A percentile compares a stretch with the other conserved stretches of the same genome.
Evolutionary conservation across 2,888 invertebrate species (phyloP).

Genomic region (Sarcophaga caerulescens): DNA sequence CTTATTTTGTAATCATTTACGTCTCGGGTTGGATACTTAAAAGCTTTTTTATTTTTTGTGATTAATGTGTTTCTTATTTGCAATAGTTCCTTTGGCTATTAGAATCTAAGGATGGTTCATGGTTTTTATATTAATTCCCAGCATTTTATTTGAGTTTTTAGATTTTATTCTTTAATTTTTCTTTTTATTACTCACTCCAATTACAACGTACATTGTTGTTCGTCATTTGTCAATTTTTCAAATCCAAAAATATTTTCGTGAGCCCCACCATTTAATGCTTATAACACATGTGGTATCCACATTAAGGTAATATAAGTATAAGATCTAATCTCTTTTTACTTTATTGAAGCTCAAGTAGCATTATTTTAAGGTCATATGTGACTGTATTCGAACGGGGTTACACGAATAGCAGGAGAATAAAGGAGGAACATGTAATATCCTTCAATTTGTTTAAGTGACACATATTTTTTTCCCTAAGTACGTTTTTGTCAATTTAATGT

Average conservation of each 20-base stretch:
- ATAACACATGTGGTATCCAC: conserved; percentile 57
- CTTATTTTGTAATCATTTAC: no score
- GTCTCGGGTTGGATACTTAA: no score
- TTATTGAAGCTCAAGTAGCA: conserved; percentile 13
- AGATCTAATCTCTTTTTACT: conserved; percentile 53
- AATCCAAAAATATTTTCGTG: conserved; percentile 45
- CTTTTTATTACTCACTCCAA: neutral
- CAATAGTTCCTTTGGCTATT: no score
- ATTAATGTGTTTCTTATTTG: no score
- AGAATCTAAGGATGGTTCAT: no score
- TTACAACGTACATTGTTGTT: neutral
- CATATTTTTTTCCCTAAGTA: conserved; percentile 65
- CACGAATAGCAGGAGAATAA: neutral
- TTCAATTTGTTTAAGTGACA: conserved; percentile 68
- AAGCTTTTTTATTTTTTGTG: no score
- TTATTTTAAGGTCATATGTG: conserved; percentile 51
- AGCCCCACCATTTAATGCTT: conserved; percentile 45
- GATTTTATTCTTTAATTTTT: no score
- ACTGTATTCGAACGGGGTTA: neutral
- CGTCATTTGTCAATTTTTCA: conserved; percentile 47
- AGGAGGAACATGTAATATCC: conserved; percentile 55
- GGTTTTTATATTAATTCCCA: no score
- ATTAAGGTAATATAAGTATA: conserved; percentile 38
- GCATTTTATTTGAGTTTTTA: no score
- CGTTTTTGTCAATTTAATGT: conserved; percentile 64